Evolutionary conservation across 1,140 invertebrate genomes (phyloP).

Genomic region (Drosophila rhopaloa): DNA sequence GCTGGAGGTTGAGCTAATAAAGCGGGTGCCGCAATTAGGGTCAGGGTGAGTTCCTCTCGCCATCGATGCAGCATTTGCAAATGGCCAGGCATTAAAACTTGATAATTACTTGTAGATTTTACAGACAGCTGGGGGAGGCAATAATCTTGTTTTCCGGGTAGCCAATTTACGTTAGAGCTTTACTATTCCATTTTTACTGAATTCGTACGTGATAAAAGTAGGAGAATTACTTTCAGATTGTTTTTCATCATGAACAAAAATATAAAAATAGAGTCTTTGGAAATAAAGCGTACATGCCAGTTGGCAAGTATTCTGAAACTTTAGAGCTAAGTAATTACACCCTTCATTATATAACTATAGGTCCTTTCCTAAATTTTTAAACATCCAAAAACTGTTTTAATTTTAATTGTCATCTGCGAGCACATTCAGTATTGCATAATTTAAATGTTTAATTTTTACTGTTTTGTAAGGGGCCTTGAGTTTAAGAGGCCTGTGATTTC

Average conservation of each 20-base stretch:
- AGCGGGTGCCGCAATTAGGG: slow-evolving; percentile 61
- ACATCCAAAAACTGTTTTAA: no score
- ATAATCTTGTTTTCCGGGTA: slow-evolving; percentile 11
- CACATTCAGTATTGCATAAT: no score
- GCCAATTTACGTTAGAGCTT: slow-evolving; percentile 14
- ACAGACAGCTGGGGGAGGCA: slow-evolving; percentile 1
- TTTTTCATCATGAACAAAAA: neutral
- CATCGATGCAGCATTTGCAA: slow-evolving; percentile 34
- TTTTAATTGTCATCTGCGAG: no score
- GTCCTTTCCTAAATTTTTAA: no score
- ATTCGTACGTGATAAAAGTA: neutral
- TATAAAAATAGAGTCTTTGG: no score
- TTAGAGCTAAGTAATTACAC: no score
- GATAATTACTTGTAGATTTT: slow-evolving; percentile 54
- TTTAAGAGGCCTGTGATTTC: no score
- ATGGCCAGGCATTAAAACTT: slow-evolving; percentile 43
- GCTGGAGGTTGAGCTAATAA: slow-evolving; percentile 51
- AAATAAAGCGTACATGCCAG: no score
- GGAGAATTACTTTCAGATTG: neutral
- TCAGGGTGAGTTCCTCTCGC: slow-evolving; percentile 21
- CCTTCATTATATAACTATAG: no score
- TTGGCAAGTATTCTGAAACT: no score
- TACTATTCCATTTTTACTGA: neutral
- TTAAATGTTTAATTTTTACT: no score
- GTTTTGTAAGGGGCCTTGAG: neutral